phyloP scores from a whole-genome alignment of 2,113 vertebrate genomes.

The Misgurnus mizolepis region DNA sequence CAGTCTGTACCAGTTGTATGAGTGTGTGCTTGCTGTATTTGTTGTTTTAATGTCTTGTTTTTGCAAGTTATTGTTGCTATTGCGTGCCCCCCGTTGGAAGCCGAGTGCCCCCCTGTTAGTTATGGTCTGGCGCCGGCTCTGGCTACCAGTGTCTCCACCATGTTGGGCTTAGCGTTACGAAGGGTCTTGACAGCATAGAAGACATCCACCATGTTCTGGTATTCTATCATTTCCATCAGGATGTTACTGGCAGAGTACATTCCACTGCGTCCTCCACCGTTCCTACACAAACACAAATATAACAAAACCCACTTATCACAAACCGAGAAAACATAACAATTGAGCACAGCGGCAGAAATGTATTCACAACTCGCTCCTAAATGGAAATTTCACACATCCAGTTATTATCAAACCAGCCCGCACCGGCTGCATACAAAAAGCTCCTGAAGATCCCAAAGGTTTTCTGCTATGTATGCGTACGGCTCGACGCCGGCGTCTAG shows the following conservation, averaged over 20 bases:
- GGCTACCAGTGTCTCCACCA: constrained; percentile 99
- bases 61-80: no score
- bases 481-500: constrained; percentile 49
- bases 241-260: constrained; percentile 93
- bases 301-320: background rate
- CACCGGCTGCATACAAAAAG: constrained; percentile 58
- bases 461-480: constrained; percentile 35
- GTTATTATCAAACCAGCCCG: constrained; percentile 30
- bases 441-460: constrained; percentile 49
- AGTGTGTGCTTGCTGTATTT: no score
- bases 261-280: constrained; percentile 92
- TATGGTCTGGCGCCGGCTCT: no score
- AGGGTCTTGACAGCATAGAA: constrained; percentile 97
- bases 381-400: constrained; percentile 12
- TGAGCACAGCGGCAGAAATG: background rate
- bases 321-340: background rate
- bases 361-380: background rate
- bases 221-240: constrained; percentile 95
- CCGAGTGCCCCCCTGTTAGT: no score
- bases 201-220: constrained; percentile 95
- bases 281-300: constrained; percentile 70
- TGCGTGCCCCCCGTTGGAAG: no score
- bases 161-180: constrained; percentile 98
- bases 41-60: no score
- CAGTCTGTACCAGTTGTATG: no score